Evolutionary conservation across 2,797 vertebrate genomes (phyloP).

Genomic region (Cetoscarus ocellatus): DNA sequence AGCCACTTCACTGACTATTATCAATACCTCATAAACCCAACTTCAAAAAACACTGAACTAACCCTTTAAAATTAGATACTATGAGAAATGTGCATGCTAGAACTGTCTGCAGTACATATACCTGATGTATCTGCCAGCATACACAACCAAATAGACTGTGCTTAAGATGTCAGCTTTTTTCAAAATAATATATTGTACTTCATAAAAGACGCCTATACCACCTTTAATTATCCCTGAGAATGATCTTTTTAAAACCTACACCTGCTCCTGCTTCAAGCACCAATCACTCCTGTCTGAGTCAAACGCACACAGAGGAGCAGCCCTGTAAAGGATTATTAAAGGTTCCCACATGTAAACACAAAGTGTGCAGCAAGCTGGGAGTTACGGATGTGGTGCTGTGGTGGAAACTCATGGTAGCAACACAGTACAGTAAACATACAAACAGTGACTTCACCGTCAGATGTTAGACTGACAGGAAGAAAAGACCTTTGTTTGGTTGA

Average conservation of each 20-base stretch:
- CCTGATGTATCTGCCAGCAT: too few relatives aligned
- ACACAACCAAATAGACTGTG: too few relatives aligned
- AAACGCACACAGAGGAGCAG: background rate
- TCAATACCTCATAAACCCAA: too few relatives aligned
- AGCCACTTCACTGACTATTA: too few relatives aligned
- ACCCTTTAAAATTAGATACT: too few relatives aligned
- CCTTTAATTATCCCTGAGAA: background rate
- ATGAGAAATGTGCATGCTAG: too few relatives aligned
- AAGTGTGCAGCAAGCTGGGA: background rate
- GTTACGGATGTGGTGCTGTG: constrained; percentile 15
- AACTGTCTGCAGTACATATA: too few relatives aligned
- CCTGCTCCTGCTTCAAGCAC: background rate
- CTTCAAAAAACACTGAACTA: too few relatives aligned
- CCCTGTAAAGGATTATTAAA: constrained; percentile 7
- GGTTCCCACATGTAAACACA: background rate
- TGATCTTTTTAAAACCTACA: background rate
- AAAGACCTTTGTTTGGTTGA: constrained; percentile 67
- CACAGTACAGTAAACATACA: constrained; percentile 49
- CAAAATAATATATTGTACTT: too few relatives aligned
- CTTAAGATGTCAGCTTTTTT: too few relatives aligned
- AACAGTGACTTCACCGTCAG: constrained; percentile 66
- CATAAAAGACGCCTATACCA: background rate
- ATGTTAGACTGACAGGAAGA: constrained; percentile 51
- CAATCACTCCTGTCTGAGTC: background rate
- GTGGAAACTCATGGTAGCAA: constrained; percentile 36